phyloP scores from a whole-genome alignment of 2,888 invertebrate genomes.

The Scaptomyza cyrtandrae region DNA sequence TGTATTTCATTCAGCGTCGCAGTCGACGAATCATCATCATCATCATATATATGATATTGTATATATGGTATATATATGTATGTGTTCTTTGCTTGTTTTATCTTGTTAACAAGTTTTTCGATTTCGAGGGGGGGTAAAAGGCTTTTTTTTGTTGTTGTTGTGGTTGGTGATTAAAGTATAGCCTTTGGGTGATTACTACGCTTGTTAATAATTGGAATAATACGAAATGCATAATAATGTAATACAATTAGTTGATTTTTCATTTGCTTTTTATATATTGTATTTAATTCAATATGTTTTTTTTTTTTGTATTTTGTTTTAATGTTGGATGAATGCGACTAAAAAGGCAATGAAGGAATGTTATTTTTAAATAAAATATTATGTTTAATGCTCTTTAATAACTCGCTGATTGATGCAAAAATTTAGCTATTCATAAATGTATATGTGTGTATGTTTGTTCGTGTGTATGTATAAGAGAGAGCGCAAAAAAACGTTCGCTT shows the following conservation, averaged over 20 bases:
- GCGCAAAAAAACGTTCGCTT: slow-evolving; percentile 5
- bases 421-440: slow-evolving; percentile 57
- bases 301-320: slow-evolving; percentile 12
- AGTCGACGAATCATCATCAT: slow-evolving; percentile 72
- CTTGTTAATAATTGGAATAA: slow-evolving; percentile 79
- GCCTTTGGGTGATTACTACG: slow-evolving; percentile 71
- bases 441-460: slow-evolving; percentile 2
- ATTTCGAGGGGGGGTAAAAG: neutral
- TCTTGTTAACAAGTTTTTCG: slow-evolving; percentile 33
- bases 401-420: slow-evolving; percentile 59
- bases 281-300: slow-evolving; percentile 41
- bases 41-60: slow-evolving; percentile 50
- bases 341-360: slow-evolving; percentile 76
- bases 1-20: slow-evolving; percentile 74
- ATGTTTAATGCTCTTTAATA: slow-evolving; percentile 18
- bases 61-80: slow-evolving; percentile 52
- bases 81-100: slow-evolving; percentile 30
- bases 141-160: neutral
- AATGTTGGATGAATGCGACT: slow-evolving; percentile 72
- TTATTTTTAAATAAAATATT: slow-evolving; percentile 15
- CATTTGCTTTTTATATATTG: slow-evolving; percentile 13
- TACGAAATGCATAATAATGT: slow-evolving; percentile 76
- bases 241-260: slow-evolving; percentile 66
- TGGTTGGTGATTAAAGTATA: slow-evolving; percentile 70
- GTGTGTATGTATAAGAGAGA: neutral